Conservation (phyloP, 2,797 vertebrate genomes). For the Pangasius krempfi region DNA sequence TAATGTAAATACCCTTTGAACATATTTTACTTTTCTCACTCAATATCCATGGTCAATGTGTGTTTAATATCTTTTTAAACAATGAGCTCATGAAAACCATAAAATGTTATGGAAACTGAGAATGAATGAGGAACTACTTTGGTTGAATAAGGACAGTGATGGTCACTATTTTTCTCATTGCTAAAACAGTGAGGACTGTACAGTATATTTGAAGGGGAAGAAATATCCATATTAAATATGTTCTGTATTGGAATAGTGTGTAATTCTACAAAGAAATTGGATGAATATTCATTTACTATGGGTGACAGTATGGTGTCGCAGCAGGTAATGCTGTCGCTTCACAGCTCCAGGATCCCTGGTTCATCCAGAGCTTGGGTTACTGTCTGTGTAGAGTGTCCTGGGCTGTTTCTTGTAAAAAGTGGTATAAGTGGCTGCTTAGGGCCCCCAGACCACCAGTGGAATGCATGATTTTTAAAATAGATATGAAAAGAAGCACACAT, state of each 20-base stretch:
- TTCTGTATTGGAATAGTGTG: slow-evolving; percentile 49
- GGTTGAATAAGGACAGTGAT: slow-evolving; percentile 16
- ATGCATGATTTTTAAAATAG: background rate
- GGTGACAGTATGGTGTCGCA: background rate
- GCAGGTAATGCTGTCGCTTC: background rate
- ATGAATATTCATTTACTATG: slow-evolving; percentile 75
- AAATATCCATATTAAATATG: slow-evolving; percentile 1
- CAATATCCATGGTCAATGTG: background rate
- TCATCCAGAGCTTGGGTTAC: background rate
- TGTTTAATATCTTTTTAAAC: slow-evolving; percentile 2
- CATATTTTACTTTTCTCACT: background rate
- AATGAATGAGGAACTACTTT: slow-evolving; percentile 9
- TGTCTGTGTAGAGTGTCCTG: background rate
- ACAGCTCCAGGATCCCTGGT: background rate
- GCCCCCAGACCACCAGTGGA: too few species aligned
- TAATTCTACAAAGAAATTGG: slow-evolving; percentile 67
- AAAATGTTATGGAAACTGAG: background rate
- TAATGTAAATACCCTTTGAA: slow-evolving; percentile 5
- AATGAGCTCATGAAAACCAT: background rate
- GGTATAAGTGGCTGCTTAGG: background rate
- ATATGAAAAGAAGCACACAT: background rate
- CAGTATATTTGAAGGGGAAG: background rate
- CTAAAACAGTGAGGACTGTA: slow-evolving; percentile 8
- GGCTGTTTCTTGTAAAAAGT: background rate
- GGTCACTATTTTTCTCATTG: background rate